These are phyloP conservation scores for Caenorhabditis sulstoni DNA, from an alignment of 2,888 invertebrate genomes.

Conservation along the genomic window DNA sequence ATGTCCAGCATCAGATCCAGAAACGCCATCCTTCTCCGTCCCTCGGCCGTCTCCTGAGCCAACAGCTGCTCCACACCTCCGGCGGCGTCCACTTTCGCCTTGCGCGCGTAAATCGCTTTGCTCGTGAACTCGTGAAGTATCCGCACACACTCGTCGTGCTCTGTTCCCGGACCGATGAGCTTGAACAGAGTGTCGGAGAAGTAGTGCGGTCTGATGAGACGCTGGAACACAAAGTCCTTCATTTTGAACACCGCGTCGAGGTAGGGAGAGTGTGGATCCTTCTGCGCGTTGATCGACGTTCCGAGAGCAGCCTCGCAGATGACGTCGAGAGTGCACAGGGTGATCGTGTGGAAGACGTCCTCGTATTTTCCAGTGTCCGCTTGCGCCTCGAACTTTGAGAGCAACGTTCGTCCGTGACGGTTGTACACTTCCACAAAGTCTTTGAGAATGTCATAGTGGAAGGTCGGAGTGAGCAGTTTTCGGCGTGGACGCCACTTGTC, in stretches of 20 bases:
- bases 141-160: constrained; percentile 81
- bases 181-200: constrained; percentile 82
- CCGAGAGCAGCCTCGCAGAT: constrained; percentile 82
- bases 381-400: constrained; percentile 71
- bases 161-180: constrained; percentile 81
- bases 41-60: constrained; percentile 68
- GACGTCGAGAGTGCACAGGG: constrained; percentile 82
- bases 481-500: constrained; percentile 82
- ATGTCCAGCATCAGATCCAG: constrained; percentile 82
- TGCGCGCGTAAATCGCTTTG: constrained; percentile 71
- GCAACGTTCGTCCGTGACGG: constrained; percentile 81
- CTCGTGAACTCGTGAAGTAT: constrained; percentile 82
- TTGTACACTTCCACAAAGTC: constrained; percentile 82
- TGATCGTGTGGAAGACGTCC: constrained; percentile 77
- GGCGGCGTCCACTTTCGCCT: constrained; percentile 70
- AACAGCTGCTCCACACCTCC: constrained; percentile 71
- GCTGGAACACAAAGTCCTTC: constrained; percentile 77
- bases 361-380: constrained; percentile 66
- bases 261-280: constrained; percentile 74
- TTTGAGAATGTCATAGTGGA: constrained; percentile 82
- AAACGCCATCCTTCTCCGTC: constrained; percentile 80
- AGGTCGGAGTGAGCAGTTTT: constrained; percentile 82
- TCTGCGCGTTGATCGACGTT: constrained; percentile 77
- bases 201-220: constrained; percentile 82
- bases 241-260: constrained; percentile 79